Evolutionary conservation across 2,888 invertebrate genomes (phyloP).

Genomic region (Alitta virens): DNA sequence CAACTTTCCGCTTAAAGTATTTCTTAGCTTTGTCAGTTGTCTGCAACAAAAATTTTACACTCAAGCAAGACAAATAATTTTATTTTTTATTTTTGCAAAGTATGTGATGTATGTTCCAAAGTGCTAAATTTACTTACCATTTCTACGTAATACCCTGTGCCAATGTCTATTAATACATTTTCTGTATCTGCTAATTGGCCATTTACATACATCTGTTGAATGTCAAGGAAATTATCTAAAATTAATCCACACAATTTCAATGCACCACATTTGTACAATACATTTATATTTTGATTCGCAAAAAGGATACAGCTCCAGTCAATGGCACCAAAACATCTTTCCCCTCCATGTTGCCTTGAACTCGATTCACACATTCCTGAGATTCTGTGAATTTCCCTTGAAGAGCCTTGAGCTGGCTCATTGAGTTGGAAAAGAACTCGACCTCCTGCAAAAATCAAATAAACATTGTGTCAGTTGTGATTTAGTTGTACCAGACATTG

Average conservation of each 20-base stretch:
- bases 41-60: constrained; percentile 59
- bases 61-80: background rate
- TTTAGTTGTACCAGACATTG: too few relatives aligned
- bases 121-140: constrained; percentile 77
- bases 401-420: constrained; percentile 83
- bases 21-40: constrained; percentile 79
- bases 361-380: constrained; percentile 69
- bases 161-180: constrained; percentile 89
- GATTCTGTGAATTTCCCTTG: constrained; percentile 88
- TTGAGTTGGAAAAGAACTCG: constrained; percentile 82
- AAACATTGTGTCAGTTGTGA: too few relatives aligned
- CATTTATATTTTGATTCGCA: too few relatives aligned
- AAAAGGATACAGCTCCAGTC: constrained; percentile 75
- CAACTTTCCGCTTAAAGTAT: constrained; percentile 87
- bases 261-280: too few relatives aligned
- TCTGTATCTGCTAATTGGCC: constrained; percentile 81
- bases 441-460: constrained; percentile 79
- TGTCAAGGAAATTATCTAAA: constrained; percentile 9
- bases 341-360: constrained; percentile 74
- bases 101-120: background rate
- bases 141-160: constrained; percentile 94
- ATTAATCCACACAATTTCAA: too few relatives aligned
- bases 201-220: constrained; percentile 86
- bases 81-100: background rate
- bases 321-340: constrained; percentile 88